Base-by-base conservation (phyloP, 2,113 vertebrate species). In the Haemorhous mexicanus region DNA sequence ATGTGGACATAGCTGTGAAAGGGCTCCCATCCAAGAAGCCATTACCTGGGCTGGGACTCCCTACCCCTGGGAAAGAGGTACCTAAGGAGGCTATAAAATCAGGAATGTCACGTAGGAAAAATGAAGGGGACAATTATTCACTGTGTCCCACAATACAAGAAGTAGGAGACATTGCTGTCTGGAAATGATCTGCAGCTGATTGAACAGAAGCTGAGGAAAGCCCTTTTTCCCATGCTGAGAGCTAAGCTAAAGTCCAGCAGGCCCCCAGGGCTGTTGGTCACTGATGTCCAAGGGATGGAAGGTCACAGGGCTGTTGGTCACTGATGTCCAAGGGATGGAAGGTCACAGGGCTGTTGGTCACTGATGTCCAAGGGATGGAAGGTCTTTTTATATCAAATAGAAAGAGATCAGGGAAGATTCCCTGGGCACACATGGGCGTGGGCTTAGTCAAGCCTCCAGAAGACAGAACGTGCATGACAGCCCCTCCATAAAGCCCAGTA, bases 361-460 rank as follows among this genome's bases (percentile, higher is more conserved):
- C 47, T 39, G 47, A 64, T 33, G 13, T 8, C 37, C 52, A 67
- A 35, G 33, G 10, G 15, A 4, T 27, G 3, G 27, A n/a, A 88
- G 20, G 9, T 2, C 8, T 77, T 49, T 78, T 70, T 41, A 3
- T 11, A 28, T 11, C 52, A 62, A 58, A 62, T 7, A 72, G 15
- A 72, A 82, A 63, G 0, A 0, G 4, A 35, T 6, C 35, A n/a
- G 26, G 72, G 33, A 53, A 49, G 11, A 81, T 61, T 66, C 28
- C n/a, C 24, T 3, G 17, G 32, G 55, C n/a, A 62, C 53, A 33
- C 0, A 0, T 9, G 43, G 41, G 16, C 28, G 16, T 3, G 14
- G 33, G 26, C 13, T 94, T 26, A 77, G 46, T 4, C 72, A 78
- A 76, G 39, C n/a, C 67, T 50, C 11, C 72, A 72, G 47, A 72